phyloP scores from a whole-genome alignment of 2,797 vertebrate genomes.

The Mormyrus proboscirostris region DNA sequence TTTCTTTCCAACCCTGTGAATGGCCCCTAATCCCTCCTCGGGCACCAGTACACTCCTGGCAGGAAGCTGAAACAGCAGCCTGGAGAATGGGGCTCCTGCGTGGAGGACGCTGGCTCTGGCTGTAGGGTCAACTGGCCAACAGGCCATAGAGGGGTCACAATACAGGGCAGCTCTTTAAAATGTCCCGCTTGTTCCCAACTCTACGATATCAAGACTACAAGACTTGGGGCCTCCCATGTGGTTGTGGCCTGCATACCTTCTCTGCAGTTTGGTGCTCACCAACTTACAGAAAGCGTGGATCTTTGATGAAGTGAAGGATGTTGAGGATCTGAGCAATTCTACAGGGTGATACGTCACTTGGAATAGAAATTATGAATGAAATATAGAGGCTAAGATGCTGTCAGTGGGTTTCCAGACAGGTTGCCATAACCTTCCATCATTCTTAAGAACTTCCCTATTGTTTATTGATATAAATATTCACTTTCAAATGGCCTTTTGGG shows the following conservation, averaged over 20 bases:
- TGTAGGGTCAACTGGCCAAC: background rate
- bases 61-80: background rate
- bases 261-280: background rate
- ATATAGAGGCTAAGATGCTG: background rate
- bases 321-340: background rate
- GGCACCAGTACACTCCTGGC: background rate
- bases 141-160: background rate
- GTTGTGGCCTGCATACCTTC: background rate
- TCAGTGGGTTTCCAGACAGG: background rate
- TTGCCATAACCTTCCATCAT: slow-evolving; percentile 1
- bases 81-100: background rate
- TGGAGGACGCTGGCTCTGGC: background rate
- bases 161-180: background rate
- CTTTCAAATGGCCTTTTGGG: slow-evolving; percentile 13
- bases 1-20: background rate
- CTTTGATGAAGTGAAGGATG: background rate
- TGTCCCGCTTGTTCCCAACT: background rate
- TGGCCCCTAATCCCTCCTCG: background rate
- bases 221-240: background rate
- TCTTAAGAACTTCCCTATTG: slow-evolving; percentile 6
- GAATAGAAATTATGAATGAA: background rate
- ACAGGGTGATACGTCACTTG: background rate
- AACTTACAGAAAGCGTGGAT: background rate
- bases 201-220: background rate
- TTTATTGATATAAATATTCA: slow-evolving; percentile 9